These are phyloP conservation scores for Menidia beryllina DNA, from an alignment of 2,113 vertebrate species.

Conservation along the genomic window DNA sequence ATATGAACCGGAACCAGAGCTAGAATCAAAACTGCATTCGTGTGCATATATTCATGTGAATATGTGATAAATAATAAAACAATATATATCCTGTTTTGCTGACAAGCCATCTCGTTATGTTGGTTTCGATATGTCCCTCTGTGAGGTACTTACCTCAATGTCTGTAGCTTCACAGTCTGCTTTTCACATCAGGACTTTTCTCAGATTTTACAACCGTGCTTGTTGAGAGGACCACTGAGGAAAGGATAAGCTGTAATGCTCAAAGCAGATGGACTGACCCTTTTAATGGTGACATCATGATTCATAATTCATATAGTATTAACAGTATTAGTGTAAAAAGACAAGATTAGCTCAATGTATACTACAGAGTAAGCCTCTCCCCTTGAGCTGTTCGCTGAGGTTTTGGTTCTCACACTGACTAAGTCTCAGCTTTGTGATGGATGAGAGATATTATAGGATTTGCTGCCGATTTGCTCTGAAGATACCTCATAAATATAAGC, in stretches of 20 bases:
- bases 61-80: conserved; percentile 59
- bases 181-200: neutral
- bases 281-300: conserved; percentile 14
- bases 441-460: conserved; percentile 73
- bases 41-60: neutral
- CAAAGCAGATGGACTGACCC: conserved; percentile 14
- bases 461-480: conserved; percentile 60
- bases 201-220: neutral
- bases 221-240: neutral
- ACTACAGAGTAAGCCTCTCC: conserved; percentile 13
- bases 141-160: neutral
- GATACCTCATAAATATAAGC: conserved; percentile 29
- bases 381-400: conserved; percentile 20
- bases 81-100: conserved; percentile 55
- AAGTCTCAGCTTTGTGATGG: conserved; percentile 55
- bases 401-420: conserved; percentile 47
- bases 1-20: conserved; percentile 12
- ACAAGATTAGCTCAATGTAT: conserved; percentile 17
- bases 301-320: conserved; percentile 41
- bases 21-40: conserved; percentile 9
- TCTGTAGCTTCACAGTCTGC: neutral
- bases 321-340: conserved; percentile 28
- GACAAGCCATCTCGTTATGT: conserved; percentile 39
- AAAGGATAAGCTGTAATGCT: conserved; percentile 15
- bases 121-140: conserved; percentile 17